Base-by-base conservation (phyloP, 1,140 invertebrate genomes). In the Drosophila funebris region DNA sequence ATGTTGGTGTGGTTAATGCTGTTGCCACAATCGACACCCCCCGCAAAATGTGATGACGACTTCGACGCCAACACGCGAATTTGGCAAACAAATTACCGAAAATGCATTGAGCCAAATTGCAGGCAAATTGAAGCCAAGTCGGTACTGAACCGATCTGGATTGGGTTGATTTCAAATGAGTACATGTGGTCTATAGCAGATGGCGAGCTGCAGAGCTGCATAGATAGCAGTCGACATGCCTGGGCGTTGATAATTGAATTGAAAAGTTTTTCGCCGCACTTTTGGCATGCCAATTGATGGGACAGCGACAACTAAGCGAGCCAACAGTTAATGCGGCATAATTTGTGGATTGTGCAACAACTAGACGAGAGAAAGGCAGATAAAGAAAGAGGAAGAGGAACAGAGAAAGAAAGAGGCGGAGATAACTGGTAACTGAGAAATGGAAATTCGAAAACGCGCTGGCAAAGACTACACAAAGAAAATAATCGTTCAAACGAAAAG, bases 241-340 rank as follows among this genome's bases (percentile, higher is more conserved):
- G 79, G 79, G 79, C 79, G 79, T 84, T 75, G 80, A 79, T 84
- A 84, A 84, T 84, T 84, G 81, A 84, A 84, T 85, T 76, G 76
- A 83, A 83, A 84, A 83, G 62, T 84, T 79, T 74, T 61, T 72
- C 79, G 73, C 61, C 57, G 77, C 77, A 78, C 60, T 79, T 78
- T 73, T 78, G 64, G 69, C 67, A 48, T 57, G 61, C 54, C 48
- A 54, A 61, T 52, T 20, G 36, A 62, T 66, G 52, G 50, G 36
- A 63, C 27, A 41, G 24, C 63, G 36, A 43, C 33, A 58, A 54
- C 22, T 18, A 9, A 20, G 43, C 33, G 60, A 58, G 43, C 63
- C 70, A 68, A 60, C 61, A 76, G 70, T 75, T 73, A 60, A 73
- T 63, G 78, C 68, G 76, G 64, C 68, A 85, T 85, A 69, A 85